Conservation (phyloP, 2,797 vertebrate genomes). For the Amblyraja radiata region DNA sequence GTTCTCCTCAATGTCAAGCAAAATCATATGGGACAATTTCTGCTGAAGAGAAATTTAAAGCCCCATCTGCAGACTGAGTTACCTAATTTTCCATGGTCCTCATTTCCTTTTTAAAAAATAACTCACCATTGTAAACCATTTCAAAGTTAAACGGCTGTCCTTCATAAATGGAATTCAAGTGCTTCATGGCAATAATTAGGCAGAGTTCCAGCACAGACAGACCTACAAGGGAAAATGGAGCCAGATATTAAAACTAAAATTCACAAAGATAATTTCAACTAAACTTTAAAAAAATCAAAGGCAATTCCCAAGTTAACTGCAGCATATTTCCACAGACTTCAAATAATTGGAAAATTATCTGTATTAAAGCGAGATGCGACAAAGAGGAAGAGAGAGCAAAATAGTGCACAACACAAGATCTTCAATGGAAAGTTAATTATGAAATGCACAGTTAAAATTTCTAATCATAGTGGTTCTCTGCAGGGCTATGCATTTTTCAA, state of each 20-base stretch:
- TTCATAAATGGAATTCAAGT: conserved; percentile 85
- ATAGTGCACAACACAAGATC: not conserved
- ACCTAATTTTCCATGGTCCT: too few relatives aligned
- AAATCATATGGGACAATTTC: too few relatives aligned
- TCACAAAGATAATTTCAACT: not conserved
- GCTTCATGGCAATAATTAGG: conserved; percentile 94
- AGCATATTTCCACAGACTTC: not conserved
- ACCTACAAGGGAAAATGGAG: conserved; percentile 59
- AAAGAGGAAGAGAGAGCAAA: not conserved
- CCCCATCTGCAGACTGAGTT: too few relatives aligned
- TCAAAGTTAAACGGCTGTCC: conserved; percentile 96
- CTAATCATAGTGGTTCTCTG: not conserved
- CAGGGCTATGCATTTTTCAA: not conserved
- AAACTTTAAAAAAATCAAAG: not conserved
- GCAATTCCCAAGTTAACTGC: not conserved
- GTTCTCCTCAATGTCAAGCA: too few relatives aligned
- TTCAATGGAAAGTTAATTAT: conserved; percentile 4
- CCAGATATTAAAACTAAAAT: conserved; percentile 22
- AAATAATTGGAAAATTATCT: not conserved
- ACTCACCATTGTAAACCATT: conserved; percentile 91
- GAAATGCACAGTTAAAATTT: not conserved
- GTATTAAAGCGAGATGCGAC: not conserved
- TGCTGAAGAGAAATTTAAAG: too few relatives aligned
- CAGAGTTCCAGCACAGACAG: conserved; percentile 90
- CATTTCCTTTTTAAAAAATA: not conserved